Base-by-base conservation (phyloP, 2,888 invertebrate genomes). In the Drosophila paranaensis region DNA sequence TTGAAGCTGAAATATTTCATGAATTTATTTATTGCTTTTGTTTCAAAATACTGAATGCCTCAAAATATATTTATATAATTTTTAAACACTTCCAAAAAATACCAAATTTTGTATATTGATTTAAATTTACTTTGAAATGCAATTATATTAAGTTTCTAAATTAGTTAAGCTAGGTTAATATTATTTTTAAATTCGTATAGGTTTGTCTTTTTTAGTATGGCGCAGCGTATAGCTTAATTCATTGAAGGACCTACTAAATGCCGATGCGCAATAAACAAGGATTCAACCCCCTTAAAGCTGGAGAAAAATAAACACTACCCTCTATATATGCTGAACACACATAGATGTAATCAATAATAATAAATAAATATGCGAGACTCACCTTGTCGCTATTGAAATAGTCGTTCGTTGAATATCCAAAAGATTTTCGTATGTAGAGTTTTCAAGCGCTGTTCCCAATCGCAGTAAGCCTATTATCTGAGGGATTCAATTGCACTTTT, bases 371-470 rank as follows among this genome's bases (percentile, higher is more conserved):
- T 20, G 0, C 9, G 3, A 48, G 40, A 43, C 42, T 61, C 74
- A 88, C 83, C 83, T 80, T 83, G 50, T 61, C 40, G 53, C 43
- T 60, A 48, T 67, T 50, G 14, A 11, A 33, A n/a, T 27, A 27
- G 45, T 71, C 60, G 61, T 56, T 71, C 62, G 42, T 55, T 62
- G 33, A 55, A 53, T 81, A 79, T 79, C 79, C 79, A 78, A 81
- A 57, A 53, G 13, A 13, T 20, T 55, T 30, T 46, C 16, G 25
- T n/a, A 14, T 62, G 40, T 35, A 13, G 43, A 60, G 40, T 25
- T 45, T 27, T 39, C 25, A 11, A 42, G 35, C 45, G 60, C 46
- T 64, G 27, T 73, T 43, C 53, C 45, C 25, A 66, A 53, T 62
- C 60, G 43, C 30, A 50, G 42, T 46, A 11, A 58, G 46, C 37